A percentile compares a stretch with the other conserved stretches of the same genome.
These are phyloP conservation scores for Myathropa florea DNA, from an alignment of 2,888 invertebrate genomes.

Conservation along the genomic window DNA sequence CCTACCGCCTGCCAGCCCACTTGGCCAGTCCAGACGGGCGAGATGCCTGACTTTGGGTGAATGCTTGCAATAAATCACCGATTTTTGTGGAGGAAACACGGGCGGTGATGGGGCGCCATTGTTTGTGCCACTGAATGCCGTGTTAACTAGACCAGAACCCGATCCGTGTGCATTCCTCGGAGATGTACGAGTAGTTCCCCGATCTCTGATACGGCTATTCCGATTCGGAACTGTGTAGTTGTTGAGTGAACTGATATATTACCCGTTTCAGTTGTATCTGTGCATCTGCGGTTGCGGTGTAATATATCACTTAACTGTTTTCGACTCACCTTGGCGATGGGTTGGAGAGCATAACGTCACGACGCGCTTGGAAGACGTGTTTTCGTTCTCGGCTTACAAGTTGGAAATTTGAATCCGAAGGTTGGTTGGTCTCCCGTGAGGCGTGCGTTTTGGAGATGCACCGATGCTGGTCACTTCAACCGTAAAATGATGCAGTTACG, in stretches of 20 bases:
- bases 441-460: background rate
- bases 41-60: background rate
- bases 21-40: background rate
- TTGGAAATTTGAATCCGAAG: background rate
- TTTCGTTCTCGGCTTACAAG: background rate
- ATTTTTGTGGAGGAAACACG: constrained; percentile 4
- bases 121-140: constrained; percentile 6
- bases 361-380: background rate
- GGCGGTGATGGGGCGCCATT: background rate
- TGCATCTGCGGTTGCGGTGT: constrained; percentile 16
- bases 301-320: constrained; percentile 30
- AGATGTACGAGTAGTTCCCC: too few relatives aligned
- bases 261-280: background rate
- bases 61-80: constrained; percentile 38
- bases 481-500: background rate
- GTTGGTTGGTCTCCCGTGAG: background rate
- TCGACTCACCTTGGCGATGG: background rate
- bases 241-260: constrained; percentile 46
- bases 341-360: background rate
- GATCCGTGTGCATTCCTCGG: background rate
- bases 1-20: too few relatives aligned
- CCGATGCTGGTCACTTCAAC: background rate
- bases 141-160: constrained; percentile 43
- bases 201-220: too few relatives aligned
- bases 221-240: constrained; percentile 22